Evolutionary conservation across 2,888 invertebrate genomes (phyloP).

Genomic region (Erynnis tages): DNA sequence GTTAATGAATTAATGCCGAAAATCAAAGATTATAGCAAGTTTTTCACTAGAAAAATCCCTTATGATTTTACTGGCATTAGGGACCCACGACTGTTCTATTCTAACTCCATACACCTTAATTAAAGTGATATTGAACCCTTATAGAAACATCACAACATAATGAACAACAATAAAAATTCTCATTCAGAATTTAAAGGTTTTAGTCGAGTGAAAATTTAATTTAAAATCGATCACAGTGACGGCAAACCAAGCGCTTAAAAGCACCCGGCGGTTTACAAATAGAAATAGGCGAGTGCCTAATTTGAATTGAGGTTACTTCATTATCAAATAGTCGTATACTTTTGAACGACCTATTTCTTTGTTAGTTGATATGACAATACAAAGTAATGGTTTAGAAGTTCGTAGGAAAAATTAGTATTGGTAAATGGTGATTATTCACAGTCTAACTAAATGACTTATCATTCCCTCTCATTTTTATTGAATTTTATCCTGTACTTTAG

Average conservation of each 20-base stretch:
- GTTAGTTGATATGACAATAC: neutral
- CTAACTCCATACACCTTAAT: no score
- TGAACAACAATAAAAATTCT: slow-evolving; percentile 23
- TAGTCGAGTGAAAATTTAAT: slow-evolving; percentile 51
- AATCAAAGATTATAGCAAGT: no score
- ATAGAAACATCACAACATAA: slow-evolving; percentile 20
- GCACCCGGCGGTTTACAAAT: slow-evolving; percentile 44
- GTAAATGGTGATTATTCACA: no score
- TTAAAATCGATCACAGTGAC: slow-evolving; percentile 44
- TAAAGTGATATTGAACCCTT: slow-evolving; percentile 19
- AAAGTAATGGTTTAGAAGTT: no score
- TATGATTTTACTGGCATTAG: no score
- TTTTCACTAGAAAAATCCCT: no score
- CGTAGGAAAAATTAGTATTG: no score
- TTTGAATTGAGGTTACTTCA: slow-evolving; percentile 35
- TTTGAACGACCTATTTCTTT: slow-evolving; percentile 7
- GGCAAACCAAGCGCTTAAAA: slow-evolving; percentile 43
- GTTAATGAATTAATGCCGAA: no score
- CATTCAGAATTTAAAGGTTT: slow-evolving; percentile 25
- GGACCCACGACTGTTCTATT: no score
- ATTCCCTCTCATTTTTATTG: no score
- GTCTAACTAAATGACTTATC: no score
- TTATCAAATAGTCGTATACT: slow-evolving; percentile 29
- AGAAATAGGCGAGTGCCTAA: slow-evolving; percentile 42
- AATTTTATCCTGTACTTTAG: no score